Evolutionary conservation across 2,888 invertebrate genomes (phyloP), one percentile per base, ranked within the genome.

Genomic region (Micoletzkya japonica): DNA sequence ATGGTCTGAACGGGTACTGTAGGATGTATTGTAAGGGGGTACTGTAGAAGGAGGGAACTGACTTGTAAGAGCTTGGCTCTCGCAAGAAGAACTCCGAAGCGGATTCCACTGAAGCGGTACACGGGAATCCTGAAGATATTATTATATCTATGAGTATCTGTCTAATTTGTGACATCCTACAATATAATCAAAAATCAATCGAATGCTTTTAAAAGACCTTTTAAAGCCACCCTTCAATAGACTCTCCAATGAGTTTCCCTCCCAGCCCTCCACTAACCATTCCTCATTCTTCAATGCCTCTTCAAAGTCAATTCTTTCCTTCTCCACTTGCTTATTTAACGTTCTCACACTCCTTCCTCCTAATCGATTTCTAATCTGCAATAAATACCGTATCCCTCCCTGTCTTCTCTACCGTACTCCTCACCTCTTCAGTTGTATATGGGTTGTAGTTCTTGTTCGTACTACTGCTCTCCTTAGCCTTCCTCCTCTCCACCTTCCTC

Each of bases 51-150:
- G 26, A 24, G 7, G 7, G 17, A 24, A 17, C 17, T 54, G 10
- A 54, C 54, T 67, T 81, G 81, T 3, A 80, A 54, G 14, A 81
- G 54, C 56, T 81, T 81, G 0, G 75, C 75, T 20, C 77, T 44
- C 4, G 81, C 77, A 2, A 81, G 56, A 6, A 81, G 52, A 10
- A 74, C 73, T 24, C 75, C 75, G 28, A 69, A 57, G 34, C 72
- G 66, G 39, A 81, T 77, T 4, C 73, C 74, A 0, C 72, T 76
- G 71, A 77, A 81, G n/a, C 81, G 73, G 61, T 81, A 81, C 2
- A 81, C 77, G 20, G 79, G 73, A 0, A 73, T 50, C 81, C 81
- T 80, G 68, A 59, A 80, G 56, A 26, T 30, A 66, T 1, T 0
- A 63, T n/a, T n/a, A n/a, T n/a, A n/a, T n/a, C n/a, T n/a, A n/a